These are phyloP conservation scores for Gonocerus acuteangulatus DNA, from an alignment of 2,888 invertebrate species.

Conservation along the genomic window DNA sequence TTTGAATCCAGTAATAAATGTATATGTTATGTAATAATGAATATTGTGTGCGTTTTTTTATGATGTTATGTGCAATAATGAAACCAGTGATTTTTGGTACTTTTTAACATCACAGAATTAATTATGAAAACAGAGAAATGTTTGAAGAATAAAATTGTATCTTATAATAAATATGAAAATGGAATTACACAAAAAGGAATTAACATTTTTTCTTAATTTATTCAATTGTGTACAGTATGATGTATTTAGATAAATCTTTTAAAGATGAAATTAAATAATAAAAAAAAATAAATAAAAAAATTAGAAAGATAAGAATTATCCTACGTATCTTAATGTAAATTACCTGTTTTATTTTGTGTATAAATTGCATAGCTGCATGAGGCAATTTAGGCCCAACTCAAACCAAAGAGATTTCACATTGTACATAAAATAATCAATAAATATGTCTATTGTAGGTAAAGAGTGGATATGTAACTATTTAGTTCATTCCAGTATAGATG, in stretches of 20 bases:
- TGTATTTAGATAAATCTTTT: not conserved
- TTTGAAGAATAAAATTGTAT: not conserved
- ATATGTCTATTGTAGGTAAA: not conserved
- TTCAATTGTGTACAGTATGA: not conserved
- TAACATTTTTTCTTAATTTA: not conserved
- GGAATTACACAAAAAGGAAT: not conserved
- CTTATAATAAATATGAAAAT: not conserved
- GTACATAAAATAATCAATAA: constrained; percentile 6
- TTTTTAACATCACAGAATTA: not conserved
- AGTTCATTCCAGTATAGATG: constrained; percentile 12
- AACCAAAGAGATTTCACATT: constrained; percentile 20
- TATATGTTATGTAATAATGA: too few relatives aligned
- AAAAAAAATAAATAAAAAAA: too few relatives aligned
- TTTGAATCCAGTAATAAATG: too few relatives aligned
- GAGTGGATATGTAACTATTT: not conserved
- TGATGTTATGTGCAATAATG: too few relatives aligned
- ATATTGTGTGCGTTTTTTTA: too few relatives aligned
- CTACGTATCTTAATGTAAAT: constrained; percentile 12
- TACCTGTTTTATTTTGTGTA: constrained; percentile 12
- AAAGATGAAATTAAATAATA: not conserved
- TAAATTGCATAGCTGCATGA: constrained; percentile 19
- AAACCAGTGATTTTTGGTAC: not conserved
- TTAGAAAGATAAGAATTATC: not conserved
- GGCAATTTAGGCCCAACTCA: constrained; percentile 11
- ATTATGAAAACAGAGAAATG: not conserved